These are phyloP conservation scores for Eristalis tenax DNA, from an alignment of 2,888 invertebrate genomes.

Conservation along the genomic window DNA sequence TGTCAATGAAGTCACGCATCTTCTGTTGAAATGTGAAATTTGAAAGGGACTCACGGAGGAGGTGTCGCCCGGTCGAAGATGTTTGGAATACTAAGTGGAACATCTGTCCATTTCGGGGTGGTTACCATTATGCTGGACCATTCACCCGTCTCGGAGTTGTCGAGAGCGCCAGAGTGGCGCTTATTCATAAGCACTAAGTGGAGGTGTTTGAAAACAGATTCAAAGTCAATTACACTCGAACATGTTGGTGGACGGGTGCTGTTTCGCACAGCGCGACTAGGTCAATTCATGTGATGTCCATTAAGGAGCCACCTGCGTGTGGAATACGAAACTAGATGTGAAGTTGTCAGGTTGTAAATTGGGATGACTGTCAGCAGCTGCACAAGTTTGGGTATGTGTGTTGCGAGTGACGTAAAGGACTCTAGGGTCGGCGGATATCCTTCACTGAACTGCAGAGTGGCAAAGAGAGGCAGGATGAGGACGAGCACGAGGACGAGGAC, in stretches of 20 bases:
- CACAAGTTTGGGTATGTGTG: background rate
- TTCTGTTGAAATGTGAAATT: constrained; percentile 27
- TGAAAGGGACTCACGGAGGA: background rate
- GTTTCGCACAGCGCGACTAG: background rate
- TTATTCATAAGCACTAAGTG: background rate
- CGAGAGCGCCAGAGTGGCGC: background rate
- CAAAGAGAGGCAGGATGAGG: background rate
- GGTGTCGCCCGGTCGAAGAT: background rate
- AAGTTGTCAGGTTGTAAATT: background rate
- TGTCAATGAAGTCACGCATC: constrained; percentile 19
- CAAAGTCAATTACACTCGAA: background rate
- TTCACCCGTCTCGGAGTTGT: background rate
- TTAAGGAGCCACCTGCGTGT: background rate
- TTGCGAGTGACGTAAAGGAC: background rate
- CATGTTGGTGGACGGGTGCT: background rate
- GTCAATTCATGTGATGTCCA: background rate
- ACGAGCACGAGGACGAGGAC: background rate
- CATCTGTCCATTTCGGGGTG: background rate
- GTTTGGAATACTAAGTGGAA: constrained; percentile 39
- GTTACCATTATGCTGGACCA: background rate
- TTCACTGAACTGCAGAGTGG: constrained; percentile 8
- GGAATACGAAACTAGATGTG: background rate
- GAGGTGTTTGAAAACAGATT: background rate
- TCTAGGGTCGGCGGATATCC: background rate
- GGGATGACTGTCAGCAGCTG: no score